Evolutionary conservation across 2,888 invertebrate species (phyloP).

Genomic region (Caprella mutica): DNA sequence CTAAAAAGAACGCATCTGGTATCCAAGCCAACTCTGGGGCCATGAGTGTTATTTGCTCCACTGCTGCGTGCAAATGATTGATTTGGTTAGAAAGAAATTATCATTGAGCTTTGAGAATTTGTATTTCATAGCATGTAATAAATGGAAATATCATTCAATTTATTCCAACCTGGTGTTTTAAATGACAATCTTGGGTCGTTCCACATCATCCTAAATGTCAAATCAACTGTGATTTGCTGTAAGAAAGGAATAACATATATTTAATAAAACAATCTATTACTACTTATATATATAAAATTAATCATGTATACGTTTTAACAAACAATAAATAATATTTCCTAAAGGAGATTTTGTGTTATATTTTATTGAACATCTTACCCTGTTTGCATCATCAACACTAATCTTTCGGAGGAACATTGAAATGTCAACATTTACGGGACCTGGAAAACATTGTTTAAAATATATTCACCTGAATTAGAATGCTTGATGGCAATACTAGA

Average conservation of each 20-base stretch:
- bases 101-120: neutral
- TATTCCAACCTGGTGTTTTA: conserved; percentile 12
- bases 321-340: too few species aligned
- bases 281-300: too few species aligned
- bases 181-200: conserved; percentile 35
- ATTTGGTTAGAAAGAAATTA: too few species aligned
- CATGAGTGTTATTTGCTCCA: conserved; percentile 14
- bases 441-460: too few species aligned
- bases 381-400: neutral
- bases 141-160: neutral
- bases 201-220: conserved; percentile 37
- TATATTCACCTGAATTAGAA: too few species aligned
- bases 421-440: neutral
- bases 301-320: too few species aligned
- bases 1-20: conserved; percentile 27
- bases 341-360: too few species aligned
- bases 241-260: neutral
- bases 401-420: neutral
- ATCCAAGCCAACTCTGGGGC: conserved; percentile 16
- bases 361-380: neutral
- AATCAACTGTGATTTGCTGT: conserved; percentile 35
- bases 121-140: neutral
- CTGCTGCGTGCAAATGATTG: neutral
- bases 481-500: too few species aligned
- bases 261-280: too few species aligned